Conservation (phyloP, 2,113 vertebrate genomes). For the Hemichromis elongatus region DNA sequence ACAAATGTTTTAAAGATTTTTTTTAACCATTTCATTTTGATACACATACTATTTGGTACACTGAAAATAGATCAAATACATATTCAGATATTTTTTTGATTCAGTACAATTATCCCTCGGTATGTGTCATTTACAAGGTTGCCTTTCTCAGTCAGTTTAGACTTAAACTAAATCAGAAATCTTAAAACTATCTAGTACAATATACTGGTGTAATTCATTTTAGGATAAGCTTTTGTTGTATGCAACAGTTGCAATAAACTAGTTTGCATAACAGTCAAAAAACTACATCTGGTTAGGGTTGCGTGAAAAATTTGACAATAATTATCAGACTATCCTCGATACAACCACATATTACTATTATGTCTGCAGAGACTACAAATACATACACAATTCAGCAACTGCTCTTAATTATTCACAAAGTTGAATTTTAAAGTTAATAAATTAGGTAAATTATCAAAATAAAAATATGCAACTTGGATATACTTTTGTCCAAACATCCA, state of each 20-base stretch:
- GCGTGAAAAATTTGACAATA: not conserved
- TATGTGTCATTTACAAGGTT: not conserved
- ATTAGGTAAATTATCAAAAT: not conserved
- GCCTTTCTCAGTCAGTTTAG: not conserved
- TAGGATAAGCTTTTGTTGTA: not conserved
- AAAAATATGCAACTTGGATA: not conserved
- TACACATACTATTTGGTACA: not conserved
- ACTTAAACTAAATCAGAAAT: not conserved
- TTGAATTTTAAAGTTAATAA: not conserved
- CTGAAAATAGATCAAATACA: not conserved
- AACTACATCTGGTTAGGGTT: not conserved
- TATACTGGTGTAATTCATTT: not conserved
- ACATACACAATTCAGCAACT: not conserved
- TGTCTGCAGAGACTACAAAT: not conserved
- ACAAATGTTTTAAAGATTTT: not conserved
- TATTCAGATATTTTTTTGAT: not conserved
- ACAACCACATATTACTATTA: not conserved
- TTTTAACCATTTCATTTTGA: not conserved
- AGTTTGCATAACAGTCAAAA: not conserved
- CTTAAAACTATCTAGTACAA: not conserved
- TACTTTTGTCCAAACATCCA: not conserved
- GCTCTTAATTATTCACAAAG: not conserved
- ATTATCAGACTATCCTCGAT: not conserved
- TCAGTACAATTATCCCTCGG: not conserved
- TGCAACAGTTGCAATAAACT: not conserved